These are phyloP conservation scores for Rhodeus uyekii DNA, from an alignment of 2,797 vertebrate genomes.

Conservation along the genomic window DNA sequence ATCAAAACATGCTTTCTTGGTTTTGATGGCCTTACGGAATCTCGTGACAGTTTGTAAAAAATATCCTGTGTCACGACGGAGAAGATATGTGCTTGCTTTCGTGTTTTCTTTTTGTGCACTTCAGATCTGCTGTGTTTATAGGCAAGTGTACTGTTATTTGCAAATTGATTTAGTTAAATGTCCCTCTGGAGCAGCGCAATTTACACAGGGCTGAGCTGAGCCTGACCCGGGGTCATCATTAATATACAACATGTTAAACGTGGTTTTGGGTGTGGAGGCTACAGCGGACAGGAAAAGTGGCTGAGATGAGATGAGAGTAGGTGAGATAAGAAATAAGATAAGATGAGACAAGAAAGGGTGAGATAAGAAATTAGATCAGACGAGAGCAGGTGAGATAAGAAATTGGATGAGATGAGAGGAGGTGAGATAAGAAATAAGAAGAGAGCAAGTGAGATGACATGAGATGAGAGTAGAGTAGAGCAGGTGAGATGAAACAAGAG, in stretches of 20 bases:
- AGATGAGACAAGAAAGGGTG: background rate
- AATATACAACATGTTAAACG: background rate
- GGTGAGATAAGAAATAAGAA: background rate
- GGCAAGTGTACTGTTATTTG: background rate
- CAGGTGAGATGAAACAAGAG: background rate
- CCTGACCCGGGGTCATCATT: background rate
- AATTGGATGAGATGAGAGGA: background rate
- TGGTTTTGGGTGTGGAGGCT: background rate
- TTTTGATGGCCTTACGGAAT: conserved; percentile 48
- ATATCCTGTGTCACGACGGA: background rate
- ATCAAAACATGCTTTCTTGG: conserved; percentile 51
- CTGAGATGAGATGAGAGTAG: background rate
- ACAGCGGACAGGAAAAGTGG: background rate
- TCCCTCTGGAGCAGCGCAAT: background rate
- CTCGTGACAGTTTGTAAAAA: conserved; percentile 40
- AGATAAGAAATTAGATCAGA: background rate
- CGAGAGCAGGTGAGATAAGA: background rate
- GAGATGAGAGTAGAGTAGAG: background rate
- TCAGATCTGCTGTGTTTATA: background rate
- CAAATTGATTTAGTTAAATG: background rate
- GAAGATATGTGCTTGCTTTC: conserved; percentile 19
- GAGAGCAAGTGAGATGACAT: background rate
- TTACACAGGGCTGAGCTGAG: background rate
- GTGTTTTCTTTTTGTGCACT: background rate
- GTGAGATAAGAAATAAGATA: too few species aligned